Conservation (phyloP, 2,113 vertebrate genomes). For the Shinisaurus crocodilurus region DNA sequence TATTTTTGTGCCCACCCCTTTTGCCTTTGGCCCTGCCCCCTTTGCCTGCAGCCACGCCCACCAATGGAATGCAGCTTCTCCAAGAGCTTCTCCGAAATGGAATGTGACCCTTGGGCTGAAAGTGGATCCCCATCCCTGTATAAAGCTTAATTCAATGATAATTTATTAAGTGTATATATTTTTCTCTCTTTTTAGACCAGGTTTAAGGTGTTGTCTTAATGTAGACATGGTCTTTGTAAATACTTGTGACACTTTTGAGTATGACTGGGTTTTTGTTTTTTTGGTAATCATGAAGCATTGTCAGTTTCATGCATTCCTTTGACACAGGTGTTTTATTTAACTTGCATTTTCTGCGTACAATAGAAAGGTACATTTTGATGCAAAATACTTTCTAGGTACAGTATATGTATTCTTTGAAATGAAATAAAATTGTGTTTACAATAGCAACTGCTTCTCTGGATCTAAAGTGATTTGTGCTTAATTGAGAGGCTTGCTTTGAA, state of each 20-base stretch:
- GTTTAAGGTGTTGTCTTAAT: neutral
- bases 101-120: too few species aligned
- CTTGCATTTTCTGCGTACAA: constrained; percentile 7
- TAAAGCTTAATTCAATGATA: constrained; percentile 6
- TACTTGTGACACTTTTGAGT: constrained; percentile 15
- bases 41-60: too few species aligned
- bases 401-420: neutral
- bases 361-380: neutral
- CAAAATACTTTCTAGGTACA: neutral
- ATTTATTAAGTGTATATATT: neutral
- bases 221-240: neutral
- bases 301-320: constrained; percentile 9
- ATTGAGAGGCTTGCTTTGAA: neutral
- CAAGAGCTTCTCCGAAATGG: too few species aligned
- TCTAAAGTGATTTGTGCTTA: neutral
- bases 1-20: too few species aligned
- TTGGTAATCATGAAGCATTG: accelerated
- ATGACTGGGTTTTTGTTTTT: neutral
- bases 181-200: neutral
- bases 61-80: too few species aligned
- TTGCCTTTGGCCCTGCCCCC: too few species aligned
- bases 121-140: too few species aligned
- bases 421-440: constrained; percentile 23
- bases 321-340: constrained; percentile 9
- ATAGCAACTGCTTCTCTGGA: neutral